Evolutionary conservation across 2,113 vertebrate genomes (phyloP).

Genomic region (Chaetodon auriga): DNA sequence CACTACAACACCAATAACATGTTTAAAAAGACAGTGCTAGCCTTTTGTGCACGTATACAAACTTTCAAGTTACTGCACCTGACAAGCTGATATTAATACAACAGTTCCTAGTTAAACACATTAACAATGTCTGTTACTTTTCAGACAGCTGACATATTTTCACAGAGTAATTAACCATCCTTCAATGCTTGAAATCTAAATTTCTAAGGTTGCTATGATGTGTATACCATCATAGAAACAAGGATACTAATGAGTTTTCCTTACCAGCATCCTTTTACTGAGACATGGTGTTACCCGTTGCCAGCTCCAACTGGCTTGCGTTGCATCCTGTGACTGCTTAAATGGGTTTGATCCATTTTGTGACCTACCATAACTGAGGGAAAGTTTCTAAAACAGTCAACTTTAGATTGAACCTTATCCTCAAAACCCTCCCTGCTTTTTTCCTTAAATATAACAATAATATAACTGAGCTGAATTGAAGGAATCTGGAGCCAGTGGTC

Average conservation of each 20-base stretch:
- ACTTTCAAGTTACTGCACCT: not conserved
- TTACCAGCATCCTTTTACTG: not conserved
- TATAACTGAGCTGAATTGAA: too few species aligned
- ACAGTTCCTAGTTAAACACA: not conserved
- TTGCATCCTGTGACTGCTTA: not conserved
- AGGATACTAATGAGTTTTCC: not conserved
- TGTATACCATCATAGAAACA: too few species aligned
- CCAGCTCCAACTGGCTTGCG: too few species aligned
- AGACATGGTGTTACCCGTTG: not conserved
- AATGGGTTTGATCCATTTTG: not conserved
- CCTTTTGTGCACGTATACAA: not conserved
- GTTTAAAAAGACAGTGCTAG: not conserved
- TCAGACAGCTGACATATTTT: not conserved
- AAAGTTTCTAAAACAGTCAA: not conserved
- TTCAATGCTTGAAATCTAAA: not conserved
- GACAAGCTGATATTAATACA: not conserved
- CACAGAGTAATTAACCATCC: not conserved
- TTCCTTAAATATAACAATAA: too few species aligned
- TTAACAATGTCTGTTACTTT: too few species aligned
- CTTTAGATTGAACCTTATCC: too few species aligned
- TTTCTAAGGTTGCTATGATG: too few species aligned
- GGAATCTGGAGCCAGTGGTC: too few species aligned
- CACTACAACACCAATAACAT: not conserved
- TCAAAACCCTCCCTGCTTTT: too few species aligned
- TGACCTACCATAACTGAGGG: not conserved